Conservation (phyloP, 2,888 invertebrate genomes). For the Coelinius sp. region DNA sequence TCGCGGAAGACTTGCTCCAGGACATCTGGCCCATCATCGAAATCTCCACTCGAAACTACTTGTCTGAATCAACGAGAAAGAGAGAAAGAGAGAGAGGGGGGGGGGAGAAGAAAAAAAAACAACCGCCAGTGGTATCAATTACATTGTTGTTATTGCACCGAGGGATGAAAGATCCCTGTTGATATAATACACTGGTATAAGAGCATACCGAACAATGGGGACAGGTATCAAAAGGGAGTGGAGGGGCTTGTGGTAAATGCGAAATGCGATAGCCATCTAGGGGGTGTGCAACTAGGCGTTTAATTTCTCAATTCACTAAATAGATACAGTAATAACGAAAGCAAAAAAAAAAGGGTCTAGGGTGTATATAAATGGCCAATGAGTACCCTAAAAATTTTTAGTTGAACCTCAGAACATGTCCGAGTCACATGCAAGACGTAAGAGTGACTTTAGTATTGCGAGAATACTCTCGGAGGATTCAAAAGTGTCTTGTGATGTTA, state of each 20-base stretch:
- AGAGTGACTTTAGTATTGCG: slow-evolving; percentile 64
- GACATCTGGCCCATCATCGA: slow-evolving; percentile 58
- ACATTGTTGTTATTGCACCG: slow-evolving; percentile 68
- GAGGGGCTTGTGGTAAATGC: slow-evolving; percentile 41
- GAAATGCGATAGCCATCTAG: slow-evolving; percentile 64
- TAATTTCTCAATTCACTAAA: slow-evolving; percentile 64
- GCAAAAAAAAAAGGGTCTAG: neutral
- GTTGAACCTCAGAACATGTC: slow-evolving; percentile 58
- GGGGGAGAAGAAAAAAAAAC: slow-evolving; percentile 28
- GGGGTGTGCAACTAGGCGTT: slow-evolving; percentile 67
- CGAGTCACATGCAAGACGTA: slow-evolving; percentile 49
- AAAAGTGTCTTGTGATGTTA: neutral
- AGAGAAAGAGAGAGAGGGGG: no score
- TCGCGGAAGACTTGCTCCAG: slow-evolving; percentile 56
- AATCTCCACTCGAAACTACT: slow-evolving; percentile 28
- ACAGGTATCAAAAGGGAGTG: slow-evolving; percentile 50
- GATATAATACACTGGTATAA: slow-evolving; percentile 68
- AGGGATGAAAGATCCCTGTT: slow-evolving; percentile 52
- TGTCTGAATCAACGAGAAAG: neutral
- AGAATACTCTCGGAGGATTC: slow-evolving; percentile 55
- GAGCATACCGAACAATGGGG: slow-evolving; percentile 61
- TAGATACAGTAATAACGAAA: slow-evolving; percentile 48
- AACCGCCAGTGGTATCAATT: slow-evolving; percentile 65
- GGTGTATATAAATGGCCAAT: slow-evolving; percentile 51
- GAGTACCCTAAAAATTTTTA: slow-evolving; percentile 49